Percentiles rank a stretch among this genome's conserved stretches.
Evolutionary conservation across 2,888 invertebrate species (phyloP).

Genomic region (Sepiola atlantica): DNA sequence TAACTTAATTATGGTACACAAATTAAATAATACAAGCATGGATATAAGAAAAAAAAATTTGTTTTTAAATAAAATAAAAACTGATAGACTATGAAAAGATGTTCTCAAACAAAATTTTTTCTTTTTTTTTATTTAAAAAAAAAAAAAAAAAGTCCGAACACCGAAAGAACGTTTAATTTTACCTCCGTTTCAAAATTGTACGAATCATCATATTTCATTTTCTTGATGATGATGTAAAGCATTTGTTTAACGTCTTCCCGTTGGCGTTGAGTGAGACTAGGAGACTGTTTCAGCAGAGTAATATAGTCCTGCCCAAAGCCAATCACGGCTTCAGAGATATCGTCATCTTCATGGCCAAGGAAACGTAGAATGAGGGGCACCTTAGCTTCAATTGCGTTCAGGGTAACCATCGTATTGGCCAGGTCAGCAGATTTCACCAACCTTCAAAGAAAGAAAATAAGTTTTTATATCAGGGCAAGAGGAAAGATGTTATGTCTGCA

Average conservation of each 20-base stretch:
- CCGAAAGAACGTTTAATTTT: conserved; percentile 48
- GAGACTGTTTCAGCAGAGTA: conserved; percentile 74
- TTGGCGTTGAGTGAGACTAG: conserved; percentile 70
- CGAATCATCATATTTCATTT: conserved; percentile 77
- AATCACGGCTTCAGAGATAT: conserved; percentile 76
- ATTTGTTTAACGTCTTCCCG: conserved; percentile 67
- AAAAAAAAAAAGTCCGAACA: not conserved
- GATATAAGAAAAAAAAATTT: not conserved
- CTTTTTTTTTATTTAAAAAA: not conserved
- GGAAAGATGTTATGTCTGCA: no score
- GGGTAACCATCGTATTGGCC: conserved; percentile 61
- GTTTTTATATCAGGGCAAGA: no score
- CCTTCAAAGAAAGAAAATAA: not conserved
- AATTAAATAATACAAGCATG: no score
- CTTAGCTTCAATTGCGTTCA: conserved; percentile 75
- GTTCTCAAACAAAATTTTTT: no score
- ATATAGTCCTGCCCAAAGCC: conserved; percentile 77
- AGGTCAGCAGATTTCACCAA: conserved; percentile 53
- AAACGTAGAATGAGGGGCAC: conserved; percentile 76
- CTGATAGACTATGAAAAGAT: no score
- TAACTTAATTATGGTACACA: no score
- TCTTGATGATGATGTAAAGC: conserved; percentile 76
- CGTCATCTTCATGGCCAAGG: conserved; percentile 77
- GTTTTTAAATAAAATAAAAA: no score
- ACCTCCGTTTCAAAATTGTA: conserved; percentile 77